Evolutionary conservation across 2,113 vertebrate species (phyloP), one percentile per base, ranked within the genome.

Genomic region (human (Homo sapiens)): DNA sequence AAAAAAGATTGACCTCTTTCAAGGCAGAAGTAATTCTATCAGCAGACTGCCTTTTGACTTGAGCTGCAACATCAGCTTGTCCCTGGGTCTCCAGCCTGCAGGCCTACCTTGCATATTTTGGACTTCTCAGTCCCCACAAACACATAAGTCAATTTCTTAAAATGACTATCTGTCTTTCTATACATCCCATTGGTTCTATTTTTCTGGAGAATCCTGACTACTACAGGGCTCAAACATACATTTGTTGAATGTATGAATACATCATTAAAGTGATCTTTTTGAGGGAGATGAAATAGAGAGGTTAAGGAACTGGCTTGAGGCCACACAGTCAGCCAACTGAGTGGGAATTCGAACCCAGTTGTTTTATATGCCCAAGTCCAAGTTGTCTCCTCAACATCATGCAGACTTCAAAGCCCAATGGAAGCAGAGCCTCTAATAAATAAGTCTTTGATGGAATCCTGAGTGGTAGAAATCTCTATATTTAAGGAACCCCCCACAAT

Each of bases 101-200:
- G n/a, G 35, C 0, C 17, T 32, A 11, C 17, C 12, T 13, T 8
- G 12, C n/a, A 73, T 32, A 40, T 73, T 20, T 32, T 68, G n/a
- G 35, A 50, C 5, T 20, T 48, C 2, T 2, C 20, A 40, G 13
- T 2, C 17, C 38, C 32, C 2, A 23, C 0, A 23, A 57, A 38
- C 64, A 80, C 14, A 18, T 20, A 2, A 87, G 40, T 22, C 35
- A 43, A 64, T 73, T 68, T 30, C 27, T n/a, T 68, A 40, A 90
- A 40, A 38, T 66, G 25, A 66, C 55, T 66, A n/a, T 52, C 61
- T 66, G 2, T 25, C 12, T 23, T 22, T 13, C 57, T 55, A 20
- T 57, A 75, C 1, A 48, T 66, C 8, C n/a, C 45, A 59, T 61
- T 76, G 8, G 22, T 78, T 78, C 12, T 38, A 0, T 32, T 57